A percentile compares a stretch with the other conserved stretches of the same genome.
These are phyloP conservation scores for Phasianus colchicus DNA, from an alignment of 2,113 vertebrate species.

Conservation along the genomic window DNA sequence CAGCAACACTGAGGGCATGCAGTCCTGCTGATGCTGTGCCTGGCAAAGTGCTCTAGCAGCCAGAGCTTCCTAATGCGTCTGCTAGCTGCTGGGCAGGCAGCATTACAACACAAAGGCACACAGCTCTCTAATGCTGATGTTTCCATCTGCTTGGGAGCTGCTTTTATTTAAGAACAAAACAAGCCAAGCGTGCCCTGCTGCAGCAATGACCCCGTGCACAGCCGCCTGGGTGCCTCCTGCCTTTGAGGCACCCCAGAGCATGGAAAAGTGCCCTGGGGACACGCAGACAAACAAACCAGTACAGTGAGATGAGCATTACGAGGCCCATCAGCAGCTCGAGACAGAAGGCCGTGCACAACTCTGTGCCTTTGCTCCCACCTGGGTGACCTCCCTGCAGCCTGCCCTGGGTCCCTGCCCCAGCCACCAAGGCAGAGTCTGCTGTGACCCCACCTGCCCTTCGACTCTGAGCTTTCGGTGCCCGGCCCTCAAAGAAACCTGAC, in stretches of 20 bases:
- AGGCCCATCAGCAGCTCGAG: neutral
- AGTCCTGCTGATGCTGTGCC: neutral
- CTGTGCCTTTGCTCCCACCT: neutral
- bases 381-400: neutral
- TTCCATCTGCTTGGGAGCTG: slow-evolving; percentile 29
- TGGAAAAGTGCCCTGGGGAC: neutral
- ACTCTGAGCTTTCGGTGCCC: neutral
- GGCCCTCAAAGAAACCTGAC: slow-evolving; percentile 39
- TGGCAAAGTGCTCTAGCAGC: neutral
- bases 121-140: neutral
- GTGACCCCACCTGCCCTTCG: neutral
- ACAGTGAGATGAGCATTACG: neutral
- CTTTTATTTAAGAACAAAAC: slow-evolving; percentile 27
- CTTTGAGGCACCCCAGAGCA: neutral
- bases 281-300: neutral
- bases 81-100: neutral
- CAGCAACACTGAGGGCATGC: neutral
- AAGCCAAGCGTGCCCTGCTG: neutral
- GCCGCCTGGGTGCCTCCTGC: neutral
- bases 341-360: neutral
- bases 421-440: neutral
- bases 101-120: slow-evolving; percentile 8
- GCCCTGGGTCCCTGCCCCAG: neutral
- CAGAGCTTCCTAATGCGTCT: neutral
- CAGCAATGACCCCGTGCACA: neutral